These are phyloP conservation scores for Plutomurus gul DNA, from an alignment of 1,140 invertebrate genomes.

Conservation along the genomic window DNA sequence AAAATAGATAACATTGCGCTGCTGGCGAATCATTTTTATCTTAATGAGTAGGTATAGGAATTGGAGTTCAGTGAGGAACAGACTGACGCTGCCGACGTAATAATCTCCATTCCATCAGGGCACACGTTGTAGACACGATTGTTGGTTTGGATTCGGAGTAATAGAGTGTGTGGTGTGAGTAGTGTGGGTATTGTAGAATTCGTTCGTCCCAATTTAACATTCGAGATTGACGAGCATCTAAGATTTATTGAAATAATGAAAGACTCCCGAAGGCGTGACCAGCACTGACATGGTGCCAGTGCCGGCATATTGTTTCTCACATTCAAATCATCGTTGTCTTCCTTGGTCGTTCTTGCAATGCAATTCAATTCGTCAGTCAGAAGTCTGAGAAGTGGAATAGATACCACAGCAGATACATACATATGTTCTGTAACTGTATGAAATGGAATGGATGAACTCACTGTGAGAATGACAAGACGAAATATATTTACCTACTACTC, in stretches of 20 bases:
- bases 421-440: not conserved
- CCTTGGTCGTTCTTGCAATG: not conserved
- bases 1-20: not conserved
- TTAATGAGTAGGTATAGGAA: not conserved
- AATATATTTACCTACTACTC: not conserved
- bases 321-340: not conserved
- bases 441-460: not conserved
- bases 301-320: not conserved
- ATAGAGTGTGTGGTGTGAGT: no score
- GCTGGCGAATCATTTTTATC: not conserved
- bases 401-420: not conserved
- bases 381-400: no score
- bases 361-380: not conserved
- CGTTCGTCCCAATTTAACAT: not conserved
- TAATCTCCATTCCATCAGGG: not conserved
- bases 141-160: no score
- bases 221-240: not conserved
- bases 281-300: not conserved
- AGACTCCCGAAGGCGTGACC: slow-evolving; percentile 14
- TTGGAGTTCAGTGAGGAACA: not conserved
- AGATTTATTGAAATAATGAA: slow-evolving; percentile 5
- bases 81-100: slow-evolving; percentile 13
- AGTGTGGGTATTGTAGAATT: no score
- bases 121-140: no score
- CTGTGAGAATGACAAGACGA: not conserved